Evolutionary conservation across 1,140 invertebrate genomes (phyloP).

Genomic region (Conopomorpha cramerella): DNA sequence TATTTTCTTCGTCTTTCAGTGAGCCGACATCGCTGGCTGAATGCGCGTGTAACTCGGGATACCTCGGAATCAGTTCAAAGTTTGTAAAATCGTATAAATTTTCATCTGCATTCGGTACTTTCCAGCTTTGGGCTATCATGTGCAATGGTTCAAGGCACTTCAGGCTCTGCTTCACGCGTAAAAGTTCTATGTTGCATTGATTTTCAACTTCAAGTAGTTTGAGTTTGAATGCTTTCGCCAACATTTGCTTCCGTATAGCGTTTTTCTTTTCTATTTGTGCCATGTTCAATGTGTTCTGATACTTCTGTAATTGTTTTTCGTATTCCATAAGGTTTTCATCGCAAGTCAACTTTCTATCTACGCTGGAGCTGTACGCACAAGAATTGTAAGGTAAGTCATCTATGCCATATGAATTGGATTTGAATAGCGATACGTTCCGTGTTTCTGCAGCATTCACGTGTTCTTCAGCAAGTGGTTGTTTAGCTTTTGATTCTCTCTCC

Average conservation of each 20-base stretch:
- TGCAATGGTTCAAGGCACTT: constrained; percentile 56
- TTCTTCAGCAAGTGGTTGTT: neutral
- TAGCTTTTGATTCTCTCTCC: neutral
- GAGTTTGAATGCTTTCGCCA: constrained; percentile 49
- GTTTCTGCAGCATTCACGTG: no score
- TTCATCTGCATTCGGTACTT: constrained; percentile 16
- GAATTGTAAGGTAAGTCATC: neutral
- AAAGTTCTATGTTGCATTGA: constrained; percentile 60
- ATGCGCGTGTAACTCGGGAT: constrained; percentile 25
- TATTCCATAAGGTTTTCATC: constrained; percentile 48
- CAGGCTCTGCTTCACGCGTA: constrained; percentile 56
- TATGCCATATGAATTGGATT: neutral
- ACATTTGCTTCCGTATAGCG: constrained; percentile 51
- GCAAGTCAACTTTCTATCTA: constrained; percentile 30
- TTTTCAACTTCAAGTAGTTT: constrained; percentile 61
- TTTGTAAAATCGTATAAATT: constrained; percentile 23
- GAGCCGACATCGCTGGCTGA: constrained; percentile 16
- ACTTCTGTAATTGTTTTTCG: constrained; percentile 43
- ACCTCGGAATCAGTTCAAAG: constrained; percentile 35
- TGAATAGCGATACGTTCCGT: no score
- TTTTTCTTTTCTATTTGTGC: constrained; percentile 48
- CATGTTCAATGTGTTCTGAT: constrained; percentile 44
- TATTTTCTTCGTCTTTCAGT: constrained; percentile 8
- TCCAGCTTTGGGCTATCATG: constrained; percentile 43
- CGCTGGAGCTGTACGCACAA: constrained; percentile 17